phyloP scores from a whole-genome alignment of 2,888 invertebrate genomes.

The Cerceris rybyensis region DNA sequence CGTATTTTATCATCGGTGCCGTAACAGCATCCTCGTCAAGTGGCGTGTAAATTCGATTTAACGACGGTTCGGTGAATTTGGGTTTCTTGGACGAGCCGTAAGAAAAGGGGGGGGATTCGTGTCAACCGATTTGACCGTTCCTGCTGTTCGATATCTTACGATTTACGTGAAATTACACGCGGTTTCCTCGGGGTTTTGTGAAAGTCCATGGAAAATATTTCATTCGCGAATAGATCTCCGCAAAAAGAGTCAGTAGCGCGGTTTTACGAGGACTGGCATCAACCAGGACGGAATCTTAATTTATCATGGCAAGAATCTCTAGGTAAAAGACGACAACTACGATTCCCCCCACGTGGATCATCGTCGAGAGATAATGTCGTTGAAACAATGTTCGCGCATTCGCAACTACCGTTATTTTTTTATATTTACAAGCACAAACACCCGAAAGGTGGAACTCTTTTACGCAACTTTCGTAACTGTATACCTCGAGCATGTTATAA shows the following conservation, averaged over 20 bases:
- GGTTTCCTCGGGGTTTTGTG: slow-evolving; percentile 26
- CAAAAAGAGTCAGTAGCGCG: not conserved
- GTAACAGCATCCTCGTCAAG: slow-evolving; percentile 38
- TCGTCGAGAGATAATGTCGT: not conserved
- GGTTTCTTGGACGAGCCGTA: slow-evolving; percentile 52
- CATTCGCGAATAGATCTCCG: slow-evolving; percentile 4
- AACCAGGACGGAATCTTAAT: too few species aligned
- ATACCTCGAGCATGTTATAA: slow-evolving; percentile 46
- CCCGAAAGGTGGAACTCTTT: slow-evolving; percentile 26
- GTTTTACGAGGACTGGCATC: not conserved
- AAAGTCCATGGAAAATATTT: slow-evolving; percentile 5
- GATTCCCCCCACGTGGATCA: not conserved
- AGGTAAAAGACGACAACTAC: too few species aligned
- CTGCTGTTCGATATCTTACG: slow-evolving; percentile 14
- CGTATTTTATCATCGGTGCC: slow-evolving; percentile 1
- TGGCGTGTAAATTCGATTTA: slow-evolving; percentile 34
- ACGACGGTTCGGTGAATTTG: slow-evolving; percentile 52
- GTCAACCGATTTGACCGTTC: slow-evolving; percentile 34
- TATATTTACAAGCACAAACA: slow-evolving; percentile 41
- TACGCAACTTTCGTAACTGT: slow-evolving; percentile 58
- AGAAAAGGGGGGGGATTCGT: slow-evolving; percentile 41
- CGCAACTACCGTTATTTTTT: slow-evolving; percentile 57
- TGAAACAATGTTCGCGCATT: slow-evolving; percentile 33
- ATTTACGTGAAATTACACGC: slow-evolving; percentile 39
- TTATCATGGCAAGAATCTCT: too few species aligned